phyloP scores from a whole-genome alignment of 2,888 invertebrate species.

The Chrysotoxum bicinctum region DNA sequence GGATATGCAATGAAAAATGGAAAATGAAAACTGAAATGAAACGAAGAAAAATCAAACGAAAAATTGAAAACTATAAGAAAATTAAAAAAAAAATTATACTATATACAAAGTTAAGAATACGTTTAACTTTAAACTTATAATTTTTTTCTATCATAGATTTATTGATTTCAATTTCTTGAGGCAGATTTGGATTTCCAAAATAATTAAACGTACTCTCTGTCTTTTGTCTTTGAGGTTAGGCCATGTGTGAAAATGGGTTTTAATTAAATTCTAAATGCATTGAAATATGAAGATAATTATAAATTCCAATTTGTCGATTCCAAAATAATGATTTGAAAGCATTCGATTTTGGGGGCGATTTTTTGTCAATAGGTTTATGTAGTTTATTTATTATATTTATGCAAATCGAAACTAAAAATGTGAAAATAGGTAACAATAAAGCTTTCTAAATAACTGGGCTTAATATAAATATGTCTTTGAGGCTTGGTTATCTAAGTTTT shows the following conservation, averaged over 20 bases:
- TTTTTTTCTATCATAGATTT: not conserved
- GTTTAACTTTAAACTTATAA: conserved; percentile 8
- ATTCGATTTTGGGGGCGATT: conserved; percentile 22
- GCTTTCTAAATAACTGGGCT: conserved; percentile 38
- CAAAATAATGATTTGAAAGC: conserved; percentile 49
- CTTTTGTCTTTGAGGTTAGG: conserved; percentile 40
- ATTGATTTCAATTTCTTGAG: conserved; percentile 4
- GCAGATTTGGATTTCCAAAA: not conserved
- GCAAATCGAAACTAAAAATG: conserved; percentile 46
- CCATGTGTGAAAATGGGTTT: conserved; percentile 10
- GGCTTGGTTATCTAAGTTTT: conserved; percentile 18
- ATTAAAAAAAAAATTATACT: conserved; percentile 1
- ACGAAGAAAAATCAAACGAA: conserved; percentile 19
- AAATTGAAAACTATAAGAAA: not conserved
- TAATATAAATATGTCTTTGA: not conserved
- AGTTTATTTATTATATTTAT: conserved; percentile 15
- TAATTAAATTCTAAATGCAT: conserved; percentile 36
- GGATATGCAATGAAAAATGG: conserved; percentile 62
- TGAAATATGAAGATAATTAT: conserved; percentile 28
- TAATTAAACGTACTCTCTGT: conserved; percentile 46
- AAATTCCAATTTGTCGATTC: conserved; percentile 41
- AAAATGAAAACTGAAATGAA: conserved; percentile 66
- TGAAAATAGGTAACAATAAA: conserved; percentile 31
- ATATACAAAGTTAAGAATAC: conserved; percentile 19
- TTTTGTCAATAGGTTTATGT: conserved; percentile 3